phyloP scores from a whole-genome alignment of 2,797 vertebrate genomes.

The Lerista edwardsae region DNA sequence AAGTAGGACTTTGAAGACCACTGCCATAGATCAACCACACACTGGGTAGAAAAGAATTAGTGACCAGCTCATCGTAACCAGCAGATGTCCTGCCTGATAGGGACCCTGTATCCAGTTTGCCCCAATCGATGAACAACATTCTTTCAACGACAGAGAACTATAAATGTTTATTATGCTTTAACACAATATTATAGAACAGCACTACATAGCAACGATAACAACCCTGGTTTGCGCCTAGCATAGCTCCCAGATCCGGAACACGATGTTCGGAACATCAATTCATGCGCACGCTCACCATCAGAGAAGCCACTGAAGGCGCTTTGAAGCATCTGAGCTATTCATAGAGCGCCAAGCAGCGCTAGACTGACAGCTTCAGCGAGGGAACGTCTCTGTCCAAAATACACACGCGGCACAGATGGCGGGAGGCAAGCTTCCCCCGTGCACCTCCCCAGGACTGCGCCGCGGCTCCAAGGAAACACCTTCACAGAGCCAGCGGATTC shows the following conservation, averaged over 20 bases:
- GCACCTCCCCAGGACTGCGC: neutral
- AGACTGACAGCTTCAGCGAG: neutral
- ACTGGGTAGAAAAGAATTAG: too few species aligned
- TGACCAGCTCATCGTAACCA: too few species aligned
- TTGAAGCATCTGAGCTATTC: neutral
- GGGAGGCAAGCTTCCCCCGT: neutral
- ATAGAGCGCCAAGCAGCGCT: neutral
- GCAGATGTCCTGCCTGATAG: too few species aligned
- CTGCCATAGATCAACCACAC: too few species aligned
- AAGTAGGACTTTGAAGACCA: too few species aligned
- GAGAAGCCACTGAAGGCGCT: neutral
- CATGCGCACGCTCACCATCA: neutral
- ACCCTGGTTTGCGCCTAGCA: neutral
- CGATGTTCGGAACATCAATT: too few species aligned
- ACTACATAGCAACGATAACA: neutral
- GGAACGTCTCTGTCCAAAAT: neutral
- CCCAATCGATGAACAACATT: too few species aligned
- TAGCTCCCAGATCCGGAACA: too few species aligned
- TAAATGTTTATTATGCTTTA: too few species aligned
- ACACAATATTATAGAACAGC: neutral
- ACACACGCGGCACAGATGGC: neutral
- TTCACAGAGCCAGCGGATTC: too few species aligned
- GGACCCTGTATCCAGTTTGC: too few species aligned
- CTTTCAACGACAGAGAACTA: too few species aligned
- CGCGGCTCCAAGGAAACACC: neutral